Base-by-base conservation (phyloP, 2,797 vertebrate genomes). In the Tokudaia tokunoshimensis region DNA sequence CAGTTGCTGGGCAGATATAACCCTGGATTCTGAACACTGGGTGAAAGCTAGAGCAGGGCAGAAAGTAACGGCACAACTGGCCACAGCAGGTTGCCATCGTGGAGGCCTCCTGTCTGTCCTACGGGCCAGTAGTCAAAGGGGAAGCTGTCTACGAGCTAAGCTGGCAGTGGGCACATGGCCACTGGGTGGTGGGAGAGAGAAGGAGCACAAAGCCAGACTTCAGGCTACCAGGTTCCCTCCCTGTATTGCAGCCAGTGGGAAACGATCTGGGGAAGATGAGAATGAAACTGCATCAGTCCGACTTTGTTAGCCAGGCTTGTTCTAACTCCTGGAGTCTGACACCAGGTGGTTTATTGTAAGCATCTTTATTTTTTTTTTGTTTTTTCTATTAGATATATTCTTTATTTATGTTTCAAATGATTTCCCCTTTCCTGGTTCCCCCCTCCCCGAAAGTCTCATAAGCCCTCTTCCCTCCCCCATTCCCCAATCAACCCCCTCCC, bases 41-140 rank as follows among this genome's bases (percentile, higher is more conserved):
- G 8, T 92, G 78, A 93, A 89, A 97, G 44, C 50, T 24, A 74
- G 34, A 87, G 22, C 17, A 89, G 26, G 80, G 44, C 72, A 47
- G 47, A 47, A 82, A 24, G 4, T 26, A 19, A 63, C 89, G 37
- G 52, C 57, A 82, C 47, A 70, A 15, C 0, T 82, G 75, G 19
- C 67, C 59, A 37, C 20, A 88, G 19, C 19, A 91, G 50, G 15
- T 41, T 76, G 26, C 50, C 55, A 61, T 47, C n/a, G 7, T 4
- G 79, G 50, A 93, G 74, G 15, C 72, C 9, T 50, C 34, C 12
- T 41, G 70, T 70, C 86, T 88, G n/a, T 63, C 41, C 57, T 72
- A 79, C 24, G 20, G 57, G 19, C 37, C n/a, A 22, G 55, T 22
- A 5, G 41, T 79, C 83, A 90, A 50, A 50, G 52, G 52, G 75